Base-by-base conservation (phyloP, 2,888 invertebrate genomes). In the Cerastoderma edule region DNA sequence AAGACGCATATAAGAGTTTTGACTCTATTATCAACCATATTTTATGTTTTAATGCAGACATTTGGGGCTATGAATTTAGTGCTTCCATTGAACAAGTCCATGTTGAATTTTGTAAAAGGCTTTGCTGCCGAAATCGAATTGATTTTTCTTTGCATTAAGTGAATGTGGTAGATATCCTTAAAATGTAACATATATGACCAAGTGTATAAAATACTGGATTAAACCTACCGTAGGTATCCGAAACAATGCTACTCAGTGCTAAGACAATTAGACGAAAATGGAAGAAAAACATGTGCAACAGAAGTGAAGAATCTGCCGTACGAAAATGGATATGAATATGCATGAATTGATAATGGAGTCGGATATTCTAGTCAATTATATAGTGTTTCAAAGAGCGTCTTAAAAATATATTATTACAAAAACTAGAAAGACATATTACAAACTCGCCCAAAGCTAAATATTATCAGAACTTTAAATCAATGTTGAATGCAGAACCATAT, bases 201-300 rank as follows among this genome's bases (percentile, higher is more conserved):
- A n/a, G 22, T 50, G 50, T 50, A 50, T 50, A 13, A 50, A 50
- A n/a, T 50, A 50, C 22, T 50, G 50, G 50, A 10, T 50, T n/a
- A 50, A 50, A 50, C 22, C 22, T 6, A 50, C 50, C 6, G 50
- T 28, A 54, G 72, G 22, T 72, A 67, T 28, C 72, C 72, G 6
- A 72, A 57, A 46, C 44, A 56, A 1, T 67, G 72, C 33, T 72
- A 72, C 48, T 27, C 10, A 16, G 22, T 66, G 57, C 66, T 72
- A 46, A 63, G 35, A 32, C 8, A 19, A 48, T 50, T 70, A 16
- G 63, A 63, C 27, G 50, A 63, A 22, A 60, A 19, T n/a, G 70
- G 70, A 6, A 70, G 70, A 56, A 22, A 27, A 50, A 70, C 70
- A 28, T 70, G 70, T 60, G 70, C 70, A 44, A 63, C 32, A 13